A percentile compares a stretch with the other conserved stretches of the same genome.
Evolutionary conservation across 2,888 invertebrate species (phyloP).

Genomic region (Masnerella sp.): DNA sequence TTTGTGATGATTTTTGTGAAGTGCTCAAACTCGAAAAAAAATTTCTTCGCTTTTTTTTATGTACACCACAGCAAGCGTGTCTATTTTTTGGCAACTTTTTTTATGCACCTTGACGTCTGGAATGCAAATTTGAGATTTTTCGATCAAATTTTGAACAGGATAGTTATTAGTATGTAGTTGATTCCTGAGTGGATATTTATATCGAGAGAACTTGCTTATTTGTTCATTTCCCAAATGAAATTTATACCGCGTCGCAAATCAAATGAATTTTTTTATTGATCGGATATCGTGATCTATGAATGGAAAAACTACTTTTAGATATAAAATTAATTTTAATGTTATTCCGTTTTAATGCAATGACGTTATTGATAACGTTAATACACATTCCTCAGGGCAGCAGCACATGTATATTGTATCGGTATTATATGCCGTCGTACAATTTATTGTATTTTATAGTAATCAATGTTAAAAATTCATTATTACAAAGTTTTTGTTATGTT

Average conservation of each 20-base stretch:
- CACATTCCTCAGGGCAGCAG: constrained; percentile 21
- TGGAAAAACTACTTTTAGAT: background rate
- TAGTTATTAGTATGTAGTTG: constrained; percentile 43
- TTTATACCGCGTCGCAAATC: background rate
- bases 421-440: constrained; percentile 32
- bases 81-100: constrained; percentile 25
- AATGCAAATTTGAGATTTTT: background rate
- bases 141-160: constrained; percentile 49
- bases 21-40: constrained; percentile 45
- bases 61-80: constrained; percentile 25
- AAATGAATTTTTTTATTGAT: background rate
- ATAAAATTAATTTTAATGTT: constrained; percentile 1
- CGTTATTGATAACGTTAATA: constrained; percentile 30
- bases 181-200: constrained; percentile 53
- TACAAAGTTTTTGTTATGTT: constrained; percentile 42
- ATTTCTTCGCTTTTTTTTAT: no score
- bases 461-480: constrained; percentile 53
- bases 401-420: constrained; percentile 39
- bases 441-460: constrained; percentile 34
- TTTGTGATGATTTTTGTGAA: constrained; percentile 19
- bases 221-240: constrained; percentile 14
- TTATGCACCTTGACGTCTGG: constrained; percentile 5
- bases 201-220: constrained; percentile 36
- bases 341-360: constrained; percentile 9
- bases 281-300: background rate